A percentile compares a stretch with the other conserved stretches of the same genome.
These are phyloP conservation scores for Probosciger aterrimus DNA, from an alignment of 2,113 vertebrate species.

Conservation along the genomic window DNA sequence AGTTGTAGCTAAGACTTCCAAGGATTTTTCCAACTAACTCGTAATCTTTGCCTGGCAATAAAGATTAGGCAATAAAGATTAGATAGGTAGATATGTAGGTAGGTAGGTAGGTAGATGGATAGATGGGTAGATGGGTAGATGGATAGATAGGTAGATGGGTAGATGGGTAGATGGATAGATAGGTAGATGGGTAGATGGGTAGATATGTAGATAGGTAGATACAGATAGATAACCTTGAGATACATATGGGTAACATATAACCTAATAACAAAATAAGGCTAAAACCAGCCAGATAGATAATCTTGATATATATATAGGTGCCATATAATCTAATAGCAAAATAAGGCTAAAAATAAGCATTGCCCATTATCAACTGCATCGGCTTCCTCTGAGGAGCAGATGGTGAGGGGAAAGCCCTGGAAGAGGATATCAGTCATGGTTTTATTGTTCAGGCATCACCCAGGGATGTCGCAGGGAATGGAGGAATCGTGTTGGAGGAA, in stretches of 20 bases:
- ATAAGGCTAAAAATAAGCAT: background rate
- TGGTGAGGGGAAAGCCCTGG: background rate
- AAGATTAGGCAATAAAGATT: background rate
- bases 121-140: too few species aligned
- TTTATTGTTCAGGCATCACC: background rate
- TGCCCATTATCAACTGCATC: background rate
- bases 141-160: too few species aligned
- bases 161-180: too few species aligned
- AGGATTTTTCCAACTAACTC: background rate
- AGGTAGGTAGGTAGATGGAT: background rate
- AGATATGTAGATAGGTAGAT: too few species aligned
- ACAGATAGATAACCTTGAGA: too few species aligned
- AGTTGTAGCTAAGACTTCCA: background rate
- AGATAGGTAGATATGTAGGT: background rate
- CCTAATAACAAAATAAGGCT: background rate
- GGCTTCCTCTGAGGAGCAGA: background rate
- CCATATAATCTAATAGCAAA: background rate
- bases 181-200: too few species aligned
- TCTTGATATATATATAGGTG: background rate
- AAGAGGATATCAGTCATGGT: background rate
- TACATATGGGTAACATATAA: background rate
- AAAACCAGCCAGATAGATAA: background rate
- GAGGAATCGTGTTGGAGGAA: background rate
- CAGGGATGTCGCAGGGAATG: background rate
- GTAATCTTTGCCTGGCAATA: background rate